Conservation (phyloP, 2,113 vertebrate genomes). For the Gallinago paraguaiae region DNA sequence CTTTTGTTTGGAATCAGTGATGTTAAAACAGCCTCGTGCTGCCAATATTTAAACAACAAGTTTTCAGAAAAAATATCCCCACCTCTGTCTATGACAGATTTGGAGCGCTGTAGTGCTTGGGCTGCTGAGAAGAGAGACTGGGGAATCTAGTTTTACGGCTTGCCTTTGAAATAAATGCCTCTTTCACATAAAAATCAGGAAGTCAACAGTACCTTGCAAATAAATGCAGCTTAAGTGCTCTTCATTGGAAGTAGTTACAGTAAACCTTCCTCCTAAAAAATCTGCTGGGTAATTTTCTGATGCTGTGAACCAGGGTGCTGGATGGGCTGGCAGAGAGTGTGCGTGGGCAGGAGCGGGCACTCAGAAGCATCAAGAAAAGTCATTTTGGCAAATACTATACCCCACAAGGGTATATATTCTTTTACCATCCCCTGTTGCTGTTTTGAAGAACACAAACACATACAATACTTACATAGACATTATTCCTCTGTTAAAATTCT, state of each 20-base stretch:
- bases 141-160: not conserved
- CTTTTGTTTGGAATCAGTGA: conserved; percentile 35
- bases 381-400: not conserved
- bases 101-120: not conserved
- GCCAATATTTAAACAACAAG: conserved; percentile 8
- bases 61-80: conserved; percentile 2
- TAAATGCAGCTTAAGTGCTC: not conserved
- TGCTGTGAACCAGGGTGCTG: not conserved
- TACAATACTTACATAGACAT: not conserved
- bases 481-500: not conserved
- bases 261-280: not conserved
- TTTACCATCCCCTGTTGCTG: not conserved
- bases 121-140: not conserved
- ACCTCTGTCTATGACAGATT: not conserved
- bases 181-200: conserved; percentile 19
- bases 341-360: not conserved
- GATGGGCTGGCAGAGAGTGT: not conserved
- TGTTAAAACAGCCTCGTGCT: conserved; percentile 1
- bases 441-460: not conserved
- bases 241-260: not conserved
- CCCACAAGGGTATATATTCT: not conserved
- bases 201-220: not conserved
- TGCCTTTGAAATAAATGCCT: not conserved
- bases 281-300: not conserved
- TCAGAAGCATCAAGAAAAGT: not conserved